phyloP scores from a whole-genome alignment of 2,797 vertebrate species.

The Cyclura pinguis region DNA sequence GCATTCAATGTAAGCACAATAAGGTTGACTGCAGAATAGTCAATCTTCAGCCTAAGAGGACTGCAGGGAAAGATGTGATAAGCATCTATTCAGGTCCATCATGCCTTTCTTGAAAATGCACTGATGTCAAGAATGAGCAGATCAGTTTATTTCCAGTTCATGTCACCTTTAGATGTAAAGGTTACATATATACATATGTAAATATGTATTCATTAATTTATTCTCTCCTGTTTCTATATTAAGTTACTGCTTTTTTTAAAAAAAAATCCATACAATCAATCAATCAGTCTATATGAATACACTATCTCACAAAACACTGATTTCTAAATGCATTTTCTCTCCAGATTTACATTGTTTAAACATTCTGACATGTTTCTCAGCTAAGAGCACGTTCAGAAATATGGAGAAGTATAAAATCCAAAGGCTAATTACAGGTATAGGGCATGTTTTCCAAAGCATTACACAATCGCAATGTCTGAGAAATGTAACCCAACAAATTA shows the following conservation, averaged over 20 bases:
- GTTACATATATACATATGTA: no score
- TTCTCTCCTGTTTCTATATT: not conserved
- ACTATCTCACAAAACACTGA: not conserved
- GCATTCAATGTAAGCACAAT: not conserved
- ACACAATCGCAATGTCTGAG: slow-evolving; percentile 4
- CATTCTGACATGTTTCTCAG: not conserved
- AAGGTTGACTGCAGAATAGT: not conserved
- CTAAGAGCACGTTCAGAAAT: not conserved
- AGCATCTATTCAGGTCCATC: not conserved
- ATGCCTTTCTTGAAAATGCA: not conserved
- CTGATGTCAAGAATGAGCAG: not conserved
- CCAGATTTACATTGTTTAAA: not conserved
- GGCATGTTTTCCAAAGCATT: not conserved
- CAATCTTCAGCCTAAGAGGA: not conserved
- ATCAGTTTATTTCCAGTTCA: not conserved
- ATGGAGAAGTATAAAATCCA: not conserved
- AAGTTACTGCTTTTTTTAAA: not conserved
- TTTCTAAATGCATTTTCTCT: not conserved
- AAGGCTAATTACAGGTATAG: not conserved
- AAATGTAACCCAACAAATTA: slow-evolving; percentile 3
- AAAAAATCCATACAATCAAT: not conserved
- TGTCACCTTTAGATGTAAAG: not conserved
- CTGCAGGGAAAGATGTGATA: not conserved
- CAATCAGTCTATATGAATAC: no score
- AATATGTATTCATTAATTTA: not conserved